Conservation (phyloP, 2,797 vertebrate genomes). For the Helarctos malayanus region DNA sequence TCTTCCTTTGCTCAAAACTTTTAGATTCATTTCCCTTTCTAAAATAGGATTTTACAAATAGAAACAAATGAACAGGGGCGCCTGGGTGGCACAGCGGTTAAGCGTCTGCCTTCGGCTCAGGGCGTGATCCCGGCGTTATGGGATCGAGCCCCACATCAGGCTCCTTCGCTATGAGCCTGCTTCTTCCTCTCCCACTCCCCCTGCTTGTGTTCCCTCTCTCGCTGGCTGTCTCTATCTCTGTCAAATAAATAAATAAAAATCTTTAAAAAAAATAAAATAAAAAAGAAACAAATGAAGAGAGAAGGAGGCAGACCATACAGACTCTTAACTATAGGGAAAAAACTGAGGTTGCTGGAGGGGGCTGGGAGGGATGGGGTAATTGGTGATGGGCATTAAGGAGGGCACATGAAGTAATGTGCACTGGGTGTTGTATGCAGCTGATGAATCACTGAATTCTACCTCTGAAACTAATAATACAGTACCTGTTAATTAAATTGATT, state of each 20-base stretch:
- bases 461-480: background rate
- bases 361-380: background rate
- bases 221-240: too few relatives aligned
- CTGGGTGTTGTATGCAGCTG: background rate
- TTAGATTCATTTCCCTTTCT: background rate
- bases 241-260: too few relatives aligned
- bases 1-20: conserved; percentile 14
- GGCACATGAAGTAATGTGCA: background rate
- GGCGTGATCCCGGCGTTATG: too few relatives aligned
- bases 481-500: background rate
- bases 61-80: background rate
- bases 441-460: background rate
- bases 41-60: conserved; percentile 25
- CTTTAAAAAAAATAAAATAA: too few relatives aligned
- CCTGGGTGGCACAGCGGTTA: too few relatives aligned
- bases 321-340: background rate
- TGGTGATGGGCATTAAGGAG: background rate
- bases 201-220: too few relatives aligned
- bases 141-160: too few relatives aligned
- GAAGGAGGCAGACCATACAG: background rate
- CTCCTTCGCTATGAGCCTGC: too few relatives aligned
- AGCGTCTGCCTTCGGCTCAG: too few relatives aligned
- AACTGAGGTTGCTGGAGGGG: background rate
- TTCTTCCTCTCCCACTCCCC: too few relatives aligned
- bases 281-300: background rate